phyloP scores from a whole-genome alignment of 2,888 invertebrate species.

The Leucophenga montana region DNA sequence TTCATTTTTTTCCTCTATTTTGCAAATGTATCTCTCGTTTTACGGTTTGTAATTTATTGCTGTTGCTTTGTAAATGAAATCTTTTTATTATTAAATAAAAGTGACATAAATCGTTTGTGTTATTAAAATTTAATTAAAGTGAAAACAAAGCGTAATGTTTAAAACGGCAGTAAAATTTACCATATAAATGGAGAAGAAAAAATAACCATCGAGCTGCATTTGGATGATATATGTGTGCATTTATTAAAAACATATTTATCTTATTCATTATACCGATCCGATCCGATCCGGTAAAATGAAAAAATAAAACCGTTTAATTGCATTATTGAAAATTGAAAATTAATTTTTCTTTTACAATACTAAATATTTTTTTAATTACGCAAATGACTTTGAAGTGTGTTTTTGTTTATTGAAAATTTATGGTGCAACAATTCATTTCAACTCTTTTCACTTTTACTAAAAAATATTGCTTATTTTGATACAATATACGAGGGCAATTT shows the following conservation, averaged over 20 bases:
- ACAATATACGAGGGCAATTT: too few relatives aligned
- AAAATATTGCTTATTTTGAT: too few relatives aligned
- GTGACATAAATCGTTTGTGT: constrained; percentile 40
- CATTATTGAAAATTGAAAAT: neutral
- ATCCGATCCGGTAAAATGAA: constrained; percentile 28
- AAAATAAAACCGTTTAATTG: constrained; percentile 31
- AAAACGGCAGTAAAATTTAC: neutral
- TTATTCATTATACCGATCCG: neutral
- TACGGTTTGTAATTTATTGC: constrained; percentile 12
- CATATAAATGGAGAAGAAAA: neutral
- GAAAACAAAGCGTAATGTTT: constrained; percentile 38
- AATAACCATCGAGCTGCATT: neutral
- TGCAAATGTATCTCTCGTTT: neutral
- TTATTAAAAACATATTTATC: constrained; percentile 24
- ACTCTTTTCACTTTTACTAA: neutral
- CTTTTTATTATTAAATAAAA: constrained; percentile 27
- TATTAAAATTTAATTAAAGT: constrained; percentile 53
- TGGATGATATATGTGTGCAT: constrained; percentile 29
- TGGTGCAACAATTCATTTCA: too few relatives aligned
- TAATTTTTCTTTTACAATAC: constrained; percentile 16
- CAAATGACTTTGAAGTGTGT: constrained; percentile 34
- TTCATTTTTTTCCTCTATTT: too few relatives aligned
- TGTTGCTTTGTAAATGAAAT: constrained; percentile 8
- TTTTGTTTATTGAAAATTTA: neutral
- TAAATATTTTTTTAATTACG: constrained; percentile 30